Conservation (phyloP, 2,888 invertebrate genomes). For the Plutella xylostella region DNA sequence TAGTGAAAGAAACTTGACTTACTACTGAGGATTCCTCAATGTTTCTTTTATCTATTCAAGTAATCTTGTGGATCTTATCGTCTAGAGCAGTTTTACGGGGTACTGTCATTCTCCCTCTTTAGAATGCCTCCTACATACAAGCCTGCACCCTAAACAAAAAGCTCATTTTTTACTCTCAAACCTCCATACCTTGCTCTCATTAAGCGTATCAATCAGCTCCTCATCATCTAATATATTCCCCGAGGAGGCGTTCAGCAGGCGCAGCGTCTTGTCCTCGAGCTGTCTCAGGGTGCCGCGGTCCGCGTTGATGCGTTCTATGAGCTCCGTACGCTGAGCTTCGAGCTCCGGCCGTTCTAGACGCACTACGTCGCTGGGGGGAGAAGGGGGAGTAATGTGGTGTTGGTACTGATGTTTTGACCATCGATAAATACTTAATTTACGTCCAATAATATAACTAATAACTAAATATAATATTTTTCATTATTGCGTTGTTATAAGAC, state of each 20-base stretch:
- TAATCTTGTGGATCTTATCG: too few species aligned
- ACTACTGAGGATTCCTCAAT: too few species aligned
- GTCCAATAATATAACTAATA: too few species aligned
- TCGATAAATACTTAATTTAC: neutral
- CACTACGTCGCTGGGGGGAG: slow-evolving; percentile 78
- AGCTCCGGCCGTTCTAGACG: slow-evolving; percentile 90
- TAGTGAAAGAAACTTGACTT: too few species aligned
- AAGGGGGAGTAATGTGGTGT: neutral
- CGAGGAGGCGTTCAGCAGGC: slow-evolving; percentile 82
- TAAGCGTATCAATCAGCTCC: slow-evolving; percentile 89
- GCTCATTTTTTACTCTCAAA: too few species aligned
- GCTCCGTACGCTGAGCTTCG: slow-evolving; percentile 83
- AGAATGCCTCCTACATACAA: too few species aligned
- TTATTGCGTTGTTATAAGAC: too few species aligned
- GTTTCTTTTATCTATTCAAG: too few species aligned
- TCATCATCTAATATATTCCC: slow-evolving; percentile 96
- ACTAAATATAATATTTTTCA: too few species aligned
- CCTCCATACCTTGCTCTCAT: slow-evolving; percentile 80
- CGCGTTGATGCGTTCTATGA: slow-evolving; percentile 86
- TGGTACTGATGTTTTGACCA: neutral
- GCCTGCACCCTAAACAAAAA: too few species aligned
- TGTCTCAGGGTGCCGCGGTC: slow-evolving; percentile 86
- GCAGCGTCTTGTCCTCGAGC: slow-evolving; percentile 91
- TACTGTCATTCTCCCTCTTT: too few species aligned
- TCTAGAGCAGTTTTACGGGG: too few species aligned